Evolutionary conservation across 1,140 invertebrate genomes (phyloP).

Genomic region (Drosophila novamexicana): DNA sequence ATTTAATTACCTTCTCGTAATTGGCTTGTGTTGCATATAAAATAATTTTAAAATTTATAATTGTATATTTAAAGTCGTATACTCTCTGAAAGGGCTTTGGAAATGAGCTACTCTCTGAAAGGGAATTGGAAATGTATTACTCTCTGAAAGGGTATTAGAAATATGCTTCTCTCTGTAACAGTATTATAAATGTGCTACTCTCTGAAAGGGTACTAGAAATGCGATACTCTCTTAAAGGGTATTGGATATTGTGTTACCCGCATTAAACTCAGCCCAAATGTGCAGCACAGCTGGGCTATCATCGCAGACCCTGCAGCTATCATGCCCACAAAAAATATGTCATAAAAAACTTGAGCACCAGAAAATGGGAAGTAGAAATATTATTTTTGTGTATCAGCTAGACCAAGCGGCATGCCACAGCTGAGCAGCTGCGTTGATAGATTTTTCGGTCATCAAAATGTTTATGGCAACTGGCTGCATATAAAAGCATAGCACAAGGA

Average conservation of each 20-base stretch:
- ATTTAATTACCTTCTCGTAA: too few relatives aligned
- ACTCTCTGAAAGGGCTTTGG: not conserved
- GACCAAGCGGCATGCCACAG: not conserved
- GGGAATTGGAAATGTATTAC: too few relatives aligned
- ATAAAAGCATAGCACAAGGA: not conserved
- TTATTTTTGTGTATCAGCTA: not conserved
- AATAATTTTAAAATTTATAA: too few relatives aligned
- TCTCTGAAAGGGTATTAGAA: not conserved
- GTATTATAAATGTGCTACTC: too few relatives aligned
- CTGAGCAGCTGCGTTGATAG: constrained; percentile 25
- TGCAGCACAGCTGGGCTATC: not conserved
- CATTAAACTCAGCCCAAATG: not conserved
- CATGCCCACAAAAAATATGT: not conserved
- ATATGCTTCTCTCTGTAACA: not conserved
- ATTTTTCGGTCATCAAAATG: constrained; percentile 26
- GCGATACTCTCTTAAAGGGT: not conserved
- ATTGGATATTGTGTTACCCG: too few relatives aligned
- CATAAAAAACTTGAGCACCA: not conserved
- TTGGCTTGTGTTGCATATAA: too few relatives aligned
- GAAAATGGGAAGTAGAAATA: too few relatives aligned
- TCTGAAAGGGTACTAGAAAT: not conserved
- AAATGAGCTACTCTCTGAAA: not conserved
- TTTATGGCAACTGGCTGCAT: constrained; percentile 11
- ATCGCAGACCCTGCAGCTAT: not conserved
- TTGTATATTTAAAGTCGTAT: too few relatives aligned